Conservation (phyloP, 2,113 vertebrate genomes). For the Procavia capensis region DNA sequence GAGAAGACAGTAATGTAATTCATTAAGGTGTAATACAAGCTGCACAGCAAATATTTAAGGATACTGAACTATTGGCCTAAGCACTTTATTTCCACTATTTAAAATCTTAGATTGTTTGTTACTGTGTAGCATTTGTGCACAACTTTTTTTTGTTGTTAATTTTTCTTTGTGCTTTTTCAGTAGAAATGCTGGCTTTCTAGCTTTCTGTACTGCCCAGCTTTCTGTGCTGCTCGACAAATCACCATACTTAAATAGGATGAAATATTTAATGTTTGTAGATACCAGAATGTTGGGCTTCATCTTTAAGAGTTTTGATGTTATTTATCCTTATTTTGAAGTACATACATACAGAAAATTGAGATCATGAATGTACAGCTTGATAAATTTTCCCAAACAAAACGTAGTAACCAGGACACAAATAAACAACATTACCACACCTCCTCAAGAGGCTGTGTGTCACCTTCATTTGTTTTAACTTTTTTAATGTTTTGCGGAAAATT, state of each 20-base stretch:
- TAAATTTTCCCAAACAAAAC: neutral
- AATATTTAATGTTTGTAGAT: neutral
- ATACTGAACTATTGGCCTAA: neutral
- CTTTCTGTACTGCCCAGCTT: constrained; percentile 9
- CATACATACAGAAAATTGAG: neutral
- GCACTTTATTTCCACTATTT: neutral
- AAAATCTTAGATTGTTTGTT: constrained; percentile 27
- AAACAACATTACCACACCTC: neutral
- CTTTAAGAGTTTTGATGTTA: neutral
- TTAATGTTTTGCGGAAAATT: constrained; percentile 28
- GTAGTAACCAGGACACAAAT: neutral
- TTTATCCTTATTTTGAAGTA: constrained; percentile 16
- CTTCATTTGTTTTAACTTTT: constrained; percentile 26
- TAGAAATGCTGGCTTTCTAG: constrained; percentile 22
- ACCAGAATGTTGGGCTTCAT: constrained; percentile 37
- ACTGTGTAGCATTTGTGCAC: neutral
- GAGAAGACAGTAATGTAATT: neutral
- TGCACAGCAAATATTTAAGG: neutral
- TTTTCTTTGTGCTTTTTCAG: neutral
- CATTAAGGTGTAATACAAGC: neutral
- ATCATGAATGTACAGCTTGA: neutral
- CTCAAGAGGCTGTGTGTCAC: neutral
- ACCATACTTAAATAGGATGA: neutral
- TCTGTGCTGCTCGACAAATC: neutral
- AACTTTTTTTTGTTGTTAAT: neutral